Percentiles rank a stretch among this genome's conserved stretches.
Conservation (phyloP, 1,140 invertebrate genomes). For the Caenorhabditis latens region DNA sequence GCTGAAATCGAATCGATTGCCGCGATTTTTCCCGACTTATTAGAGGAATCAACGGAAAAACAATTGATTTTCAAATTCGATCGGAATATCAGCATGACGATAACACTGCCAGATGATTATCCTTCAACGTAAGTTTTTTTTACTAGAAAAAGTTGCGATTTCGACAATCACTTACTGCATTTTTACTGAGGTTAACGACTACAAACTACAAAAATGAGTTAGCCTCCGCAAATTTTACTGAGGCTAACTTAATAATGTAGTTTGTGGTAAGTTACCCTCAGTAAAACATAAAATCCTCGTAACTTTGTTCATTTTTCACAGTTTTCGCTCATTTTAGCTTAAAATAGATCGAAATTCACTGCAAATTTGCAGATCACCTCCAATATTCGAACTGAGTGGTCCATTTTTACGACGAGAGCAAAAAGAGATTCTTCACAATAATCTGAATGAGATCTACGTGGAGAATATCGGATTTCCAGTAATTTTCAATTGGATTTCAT, state of each 20-base stretch:
- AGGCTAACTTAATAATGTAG: no score
- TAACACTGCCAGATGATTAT: slow-evolving; percentile 27
- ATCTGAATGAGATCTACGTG: slow-evolving; percentile 42
- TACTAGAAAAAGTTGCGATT: no score
- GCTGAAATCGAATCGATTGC: slow-evolving; percentile 12
- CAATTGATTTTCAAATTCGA: slow-evolving; percentile 3
- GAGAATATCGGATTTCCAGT: slow-evolving; percentile 67
- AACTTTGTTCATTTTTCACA: no score
- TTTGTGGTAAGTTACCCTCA: no score
- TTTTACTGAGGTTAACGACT: neutral
- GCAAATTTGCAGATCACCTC: slow-evolving; percentile 63
- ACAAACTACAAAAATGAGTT: neutral
- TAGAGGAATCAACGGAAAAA: slow-evolving; percentile 9
- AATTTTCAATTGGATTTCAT: slow-evolving; percentile 66
- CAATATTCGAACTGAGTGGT: slow-evolving; percentile 63
- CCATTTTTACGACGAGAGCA: slow-evolving; percentile 51
- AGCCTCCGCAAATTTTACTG: neutral
- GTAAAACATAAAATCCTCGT: no score
- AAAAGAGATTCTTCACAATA: slow-evolving; percentile 48
- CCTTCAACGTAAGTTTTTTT: neutral
- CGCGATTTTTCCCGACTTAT: slow-evolving; percentile 24
- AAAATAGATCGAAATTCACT: no score
- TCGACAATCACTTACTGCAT: no score
- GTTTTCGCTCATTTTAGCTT: no score
- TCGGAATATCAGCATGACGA: neutral